Evolutionary conservation across 2,797 vertebrate species (phyloP).

Genomic region (Phrynocephalus guinanensis): DNA sequence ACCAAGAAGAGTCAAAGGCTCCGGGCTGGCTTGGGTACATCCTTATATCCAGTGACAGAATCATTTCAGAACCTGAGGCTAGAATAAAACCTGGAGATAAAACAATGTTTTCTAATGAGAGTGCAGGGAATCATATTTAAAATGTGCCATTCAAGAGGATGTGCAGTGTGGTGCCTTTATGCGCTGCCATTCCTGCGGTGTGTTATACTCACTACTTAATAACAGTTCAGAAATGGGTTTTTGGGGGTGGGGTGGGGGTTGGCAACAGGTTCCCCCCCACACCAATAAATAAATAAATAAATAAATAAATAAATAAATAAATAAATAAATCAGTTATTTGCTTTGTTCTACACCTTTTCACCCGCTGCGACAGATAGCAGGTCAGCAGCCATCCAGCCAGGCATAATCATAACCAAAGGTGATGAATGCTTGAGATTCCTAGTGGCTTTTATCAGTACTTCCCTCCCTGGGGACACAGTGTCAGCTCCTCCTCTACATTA

Average conservation of each 20-base stretch:
- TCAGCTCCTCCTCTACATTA: background rate
- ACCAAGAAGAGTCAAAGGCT: conserved; percentile 26
- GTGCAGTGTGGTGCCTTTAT: conserved; percentile 1
- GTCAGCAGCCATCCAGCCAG: background rate
- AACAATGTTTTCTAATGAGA: conserved; percentile 38
- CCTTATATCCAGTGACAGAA: conserved; percentile 52
- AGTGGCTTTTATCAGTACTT: background rate
- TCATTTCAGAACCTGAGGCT: conserved; percentile 54
- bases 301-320: conserved; percentile 3
- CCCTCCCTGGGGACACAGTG: background rate
- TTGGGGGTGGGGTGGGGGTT: background rate
- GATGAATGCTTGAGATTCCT: background rate
- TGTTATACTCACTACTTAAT: conserved; percentile 24
- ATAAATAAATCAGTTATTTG: background rate
- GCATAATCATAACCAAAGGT: background rate
- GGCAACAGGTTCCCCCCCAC: too few species aligned
- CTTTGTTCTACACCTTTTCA: conserved; percentile 20
- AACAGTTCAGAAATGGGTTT: conserved; percentile 17
- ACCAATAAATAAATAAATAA: too few species aligned
- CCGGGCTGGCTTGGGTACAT: conserved; percentile 29
- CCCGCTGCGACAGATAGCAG: background rate
- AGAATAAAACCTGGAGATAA: conserved; percentile 49
- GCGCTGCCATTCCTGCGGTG: background rate
- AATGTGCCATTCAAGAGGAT: conserved; percentile 54
- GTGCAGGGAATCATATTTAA: conserved; percentile 35